phyloP scores from a whole-genome alignment of 2,888 invertebrate species.

The Clanis bilineata region DNA sequence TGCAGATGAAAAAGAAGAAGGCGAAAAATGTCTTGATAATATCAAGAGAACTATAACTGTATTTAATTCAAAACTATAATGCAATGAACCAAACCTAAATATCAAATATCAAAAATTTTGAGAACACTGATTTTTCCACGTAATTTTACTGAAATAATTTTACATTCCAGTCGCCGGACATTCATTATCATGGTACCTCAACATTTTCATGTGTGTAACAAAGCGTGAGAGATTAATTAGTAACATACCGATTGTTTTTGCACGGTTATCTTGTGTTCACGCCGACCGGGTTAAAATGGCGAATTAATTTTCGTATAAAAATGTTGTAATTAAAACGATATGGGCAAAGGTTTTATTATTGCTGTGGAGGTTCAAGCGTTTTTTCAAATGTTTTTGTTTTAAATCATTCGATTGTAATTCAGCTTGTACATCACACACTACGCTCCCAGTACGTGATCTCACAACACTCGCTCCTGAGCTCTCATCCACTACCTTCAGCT shows the following conservation, averaged over 20 bases:
- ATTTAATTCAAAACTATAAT: neutral
- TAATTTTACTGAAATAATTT: constrained; percentile 9
- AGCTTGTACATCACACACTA: too few species aligned
- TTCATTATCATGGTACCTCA: constrained; percentile 14
- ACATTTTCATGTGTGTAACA: constrained; percentile 17
- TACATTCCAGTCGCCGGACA: neutral
- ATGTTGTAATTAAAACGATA: constrained; percentile 16
- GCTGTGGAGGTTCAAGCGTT: neutral
- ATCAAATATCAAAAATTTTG: neutral
- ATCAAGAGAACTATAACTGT: too few species aligned
- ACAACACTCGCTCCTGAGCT: neutral
- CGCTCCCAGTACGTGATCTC: neutral
- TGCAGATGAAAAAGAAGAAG: too few species aligned
- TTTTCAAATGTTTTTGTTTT: too few species aligned
- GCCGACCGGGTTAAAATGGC: neutral
- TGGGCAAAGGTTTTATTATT: neutral
- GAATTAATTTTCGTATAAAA: constrained; percentile 10
- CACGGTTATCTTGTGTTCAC: constrained; percentile 17
- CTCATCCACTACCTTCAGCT: neutral
- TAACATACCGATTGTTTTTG: constrained; percentile 16
- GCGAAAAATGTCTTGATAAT: too few species aligned
- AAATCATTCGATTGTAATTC: too few species aligned
- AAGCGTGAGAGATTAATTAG: constrained; percentile 22
- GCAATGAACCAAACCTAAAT: neutral
- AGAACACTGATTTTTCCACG: constrained; percentile 3